Evolutionary conservation across 1,140 invertebrate species (phyloP).

Genomic region (Macrosteles quadrilineatus): DNA sequence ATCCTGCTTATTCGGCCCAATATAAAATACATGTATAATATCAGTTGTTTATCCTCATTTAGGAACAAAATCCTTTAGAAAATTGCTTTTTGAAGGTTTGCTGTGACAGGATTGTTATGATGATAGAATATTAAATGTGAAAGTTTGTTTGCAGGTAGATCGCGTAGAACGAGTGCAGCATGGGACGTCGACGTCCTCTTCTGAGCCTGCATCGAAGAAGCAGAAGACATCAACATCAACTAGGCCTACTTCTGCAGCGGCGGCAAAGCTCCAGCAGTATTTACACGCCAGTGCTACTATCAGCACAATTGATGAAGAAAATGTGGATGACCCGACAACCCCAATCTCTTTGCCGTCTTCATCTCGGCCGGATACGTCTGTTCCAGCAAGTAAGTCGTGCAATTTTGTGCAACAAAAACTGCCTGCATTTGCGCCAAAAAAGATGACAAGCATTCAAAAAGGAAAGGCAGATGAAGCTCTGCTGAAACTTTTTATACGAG

Average conservation of each 20-base stretch:
- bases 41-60: no score
- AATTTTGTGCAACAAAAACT: background rate
- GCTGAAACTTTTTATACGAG: slow-evolving; percentile 28
- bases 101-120: no score
- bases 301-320: background rate
- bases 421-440: background rate
- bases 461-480: slow-evolving; percentile 30
- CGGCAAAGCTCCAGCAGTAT: background rate
- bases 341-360: background rate
- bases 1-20: no score
- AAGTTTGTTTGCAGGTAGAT: no score
- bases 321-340: background rate
- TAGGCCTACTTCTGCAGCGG: background rate
- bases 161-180: no score
- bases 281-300: background rate
- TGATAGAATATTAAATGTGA: no score
- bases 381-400: background rate
- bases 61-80: no score
- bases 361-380: background rate
- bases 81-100: no score
- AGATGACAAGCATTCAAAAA: background rate
- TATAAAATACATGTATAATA: no score
- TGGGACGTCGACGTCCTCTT: no score
- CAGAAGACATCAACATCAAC: no score
- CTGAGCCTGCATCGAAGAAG: no score